A percentile compares a stretch with the other conserved stretches of the same genome.
These are phyloP conservation scores for Quadroppia sp. DNA, from an alignment of 2,888 invertebrate species.

Conservation along the genomic window DNA sequence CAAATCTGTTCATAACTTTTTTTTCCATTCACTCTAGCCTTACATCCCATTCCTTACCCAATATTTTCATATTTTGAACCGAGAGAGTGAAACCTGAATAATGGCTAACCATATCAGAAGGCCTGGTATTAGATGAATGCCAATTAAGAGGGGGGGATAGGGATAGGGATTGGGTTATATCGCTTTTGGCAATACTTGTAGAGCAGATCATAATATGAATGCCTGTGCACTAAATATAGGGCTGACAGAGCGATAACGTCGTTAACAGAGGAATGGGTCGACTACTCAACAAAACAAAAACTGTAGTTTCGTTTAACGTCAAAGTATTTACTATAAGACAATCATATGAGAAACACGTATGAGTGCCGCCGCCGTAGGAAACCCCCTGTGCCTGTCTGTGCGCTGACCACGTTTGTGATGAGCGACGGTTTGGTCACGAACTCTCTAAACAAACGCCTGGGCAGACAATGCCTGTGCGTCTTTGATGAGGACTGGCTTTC, in stretches of 20 bases:
- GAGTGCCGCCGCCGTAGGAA: too few species aligned
- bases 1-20: neutral
- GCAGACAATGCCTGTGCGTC: too few species aligned
- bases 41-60: neutral
- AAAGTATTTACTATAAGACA: too few species aligned
- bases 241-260: neutral
- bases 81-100: neutral
- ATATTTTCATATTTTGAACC: neutral
- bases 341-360: too few species aligned
- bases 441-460: too few species aligned
- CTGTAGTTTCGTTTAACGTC: too few species aligned
- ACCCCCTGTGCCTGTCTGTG: too few species aligned
- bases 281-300: too few species aligned
- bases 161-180: neutral
- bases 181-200: neutral
- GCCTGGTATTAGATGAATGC: neutral
- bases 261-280: neutral
- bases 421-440: too few species aligned
- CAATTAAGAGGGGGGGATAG: neutral
- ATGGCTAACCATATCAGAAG: neutral
- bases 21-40: neutral
- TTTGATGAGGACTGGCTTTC: too few species aligned
- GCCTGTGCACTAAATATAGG: neutral
- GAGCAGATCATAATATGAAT: neutral
- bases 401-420: too few species aligned